A percentile compares a stretch with the other conserved stretches of the same genome.
phyloP scores from a whole-genome alignment of 2,113 vertebrate species.

The Odobenus rosmarus region DNA sequence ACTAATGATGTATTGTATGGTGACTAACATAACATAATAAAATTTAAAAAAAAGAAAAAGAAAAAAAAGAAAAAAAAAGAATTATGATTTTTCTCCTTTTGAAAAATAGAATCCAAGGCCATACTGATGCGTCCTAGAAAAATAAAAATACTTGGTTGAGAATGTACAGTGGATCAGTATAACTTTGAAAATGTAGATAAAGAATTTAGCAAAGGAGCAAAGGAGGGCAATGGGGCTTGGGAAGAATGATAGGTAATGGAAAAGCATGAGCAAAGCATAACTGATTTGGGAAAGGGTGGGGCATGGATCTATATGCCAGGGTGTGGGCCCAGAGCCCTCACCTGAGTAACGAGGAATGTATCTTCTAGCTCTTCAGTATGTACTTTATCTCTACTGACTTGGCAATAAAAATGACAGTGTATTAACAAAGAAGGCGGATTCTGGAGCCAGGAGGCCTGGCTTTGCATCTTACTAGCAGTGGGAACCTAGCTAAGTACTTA shows the following conservation, averaged over 20 bases:
- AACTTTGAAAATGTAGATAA: background rate
- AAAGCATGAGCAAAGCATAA: background rate
- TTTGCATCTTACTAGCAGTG: background rate
- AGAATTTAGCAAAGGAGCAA: background rate
- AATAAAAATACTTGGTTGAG: background rate
- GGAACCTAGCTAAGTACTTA: background rate
- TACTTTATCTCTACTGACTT: background rate
- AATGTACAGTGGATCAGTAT: background rate
- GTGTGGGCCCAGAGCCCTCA: background rate
- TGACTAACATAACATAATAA: too few relatives aligned
- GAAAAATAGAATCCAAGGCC: background rate
- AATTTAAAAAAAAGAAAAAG: too few relatives aligned
- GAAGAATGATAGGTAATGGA: background rate
- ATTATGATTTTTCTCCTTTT: background rate
- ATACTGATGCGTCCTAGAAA: background rate
- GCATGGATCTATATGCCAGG: background rate
- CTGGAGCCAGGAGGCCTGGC: background rate
- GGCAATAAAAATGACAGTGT: background rate
- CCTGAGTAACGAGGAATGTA: background rate
- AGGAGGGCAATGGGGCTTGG: accelerated
- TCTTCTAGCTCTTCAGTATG: background rate
- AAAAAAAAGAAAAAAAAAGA: background rate
- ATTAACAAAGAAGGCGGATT: background rate
- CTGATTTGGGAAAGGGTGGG: background rate
- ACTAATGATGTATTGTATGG: too few relatives aligned